These are phyloP conservation scores for Eupithecia pulchellata DNA, from an alignment of 2,888 invertebrate species.

Conservation along the genomic window DNA sequence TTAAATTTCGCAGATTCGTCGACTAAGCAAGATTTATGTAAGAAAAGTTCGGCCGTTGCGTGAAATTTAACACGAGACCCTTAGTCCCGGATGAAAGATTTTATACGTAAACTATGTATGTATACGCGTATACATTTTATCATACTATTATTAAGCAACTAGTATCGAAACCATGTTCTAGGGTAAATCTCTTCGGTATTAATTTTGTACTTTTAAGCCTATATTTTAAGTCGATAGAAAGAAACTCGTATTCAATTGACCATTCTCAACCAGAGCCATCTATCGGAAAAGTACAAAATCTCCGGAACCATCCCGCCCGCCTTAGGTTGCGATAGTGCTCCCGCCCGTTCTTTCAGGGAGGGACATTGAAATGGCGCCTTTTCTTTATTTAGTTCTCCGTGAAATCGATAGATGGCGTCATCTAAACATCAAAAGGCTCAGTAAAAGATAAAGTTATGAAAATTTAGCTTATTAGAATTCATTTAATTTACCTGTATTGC, in stretches of 20 bases:
- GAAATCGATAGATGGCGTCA: slow-evolving; percentile 38
- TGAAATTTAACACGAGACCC: slow-evolving; percentile 10
- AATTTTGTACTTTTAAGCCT: background rate
- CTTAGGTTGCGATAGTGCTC: slow-evolving; percentile 9
- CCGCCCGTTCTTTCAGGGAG: background rate
- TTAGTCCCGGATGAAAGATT: no score
- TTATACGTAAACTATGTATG: no score
- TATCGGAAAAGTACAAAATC: slow-evolving; percentile 14
- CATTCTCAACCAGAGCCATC: slow-evolving; percentile 19
- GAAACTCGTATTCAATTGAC: background rate
- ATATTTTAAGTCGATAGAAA: no score
- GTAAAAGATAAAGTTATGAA: background rate
- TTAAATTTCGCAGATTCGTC: slow-evolving; percentile 10
- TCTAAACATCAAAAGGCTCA: background rate
- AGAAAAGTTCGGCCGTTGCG: slow-evolving; percentile 15
- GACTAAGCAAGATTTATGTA: slow-evolving; percentile 15
- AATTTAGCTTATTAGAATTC: background rate
- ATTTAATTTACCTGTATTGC: background rate
- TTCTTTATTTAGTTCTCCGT: slow-evolving; percentile 22
- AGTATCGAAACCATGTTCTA: background rate
- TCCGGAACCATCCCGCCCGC: slow-evolving; percentile 4
- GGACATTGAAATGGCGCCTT: background rate
- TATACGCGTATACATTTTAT: background rate
- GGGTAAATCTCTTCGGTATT: background rate
- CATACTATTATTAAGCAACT: background rate